Evolutionary conservation across 2,113 vertebrate species (phyloP).

Genomic region (Etheostoma spectabile): DNA sequence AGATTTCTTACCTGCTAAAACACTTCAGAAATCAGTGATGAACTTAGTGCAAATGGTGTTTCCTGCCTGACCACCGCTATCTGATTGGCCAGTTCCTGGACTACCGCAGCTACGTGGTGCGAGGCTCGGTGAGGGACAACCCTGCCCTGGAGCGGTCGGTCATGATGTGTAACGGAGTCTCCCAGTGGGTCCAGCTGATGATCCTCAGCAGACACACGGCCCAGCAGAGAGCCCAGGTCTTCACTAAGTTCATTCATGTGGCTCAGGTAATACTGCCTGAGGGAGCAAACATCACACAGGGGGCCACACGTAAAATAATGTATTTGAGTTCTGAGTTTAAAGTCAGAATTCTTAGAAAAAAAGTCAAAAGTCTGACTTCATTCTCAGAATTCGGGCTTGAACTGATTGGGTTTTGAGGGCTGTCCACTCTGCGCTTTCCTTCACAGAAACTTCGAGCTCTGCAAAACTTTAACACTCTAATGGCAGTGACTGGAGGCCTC

Average conservation of each 20-base stretch:
- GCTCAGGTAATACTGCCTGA: constrained; percentile 85
- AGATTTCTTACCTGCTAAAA: not conserved
- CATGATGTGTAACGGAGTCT: constrained; percentile 92
- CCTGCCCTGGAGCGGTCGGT: constrained; percentile 89
- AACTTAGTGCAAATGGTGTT: not conserved
- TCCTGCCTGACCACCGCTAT: constrained; percentile 25
- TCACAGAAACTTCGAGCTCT: constrained; percentile 86
- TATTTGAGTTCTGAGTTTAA: too few relatives aligned
- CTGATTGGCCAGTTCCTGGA: constrained; percentile 87
- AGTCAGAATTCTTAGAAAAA: too few relatives aligned
- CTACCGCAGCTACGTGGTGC: constrained; percentile 90
- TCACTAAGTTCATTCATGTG: constrained; percentile 93
- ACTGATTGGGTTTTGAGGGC: not conserved
- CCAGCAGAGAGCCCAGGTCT: constrained; percentile 91
- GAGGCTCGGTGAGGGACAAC: constrained; percentile 87
- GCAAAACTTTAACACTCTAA: constrained; percentile 95
- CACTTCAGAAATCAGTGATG: not conserved
- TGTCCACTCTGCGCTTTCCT: not conserved
- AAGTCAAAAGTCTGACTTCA: too few relatives aligned
- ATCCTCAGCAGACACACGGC: constrained; percentile 92
- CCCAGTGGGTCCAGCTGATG: constrained; percentile 96
- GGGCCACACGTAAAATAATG: too few relatives aligned
- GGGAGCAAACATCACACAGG: not conserved
- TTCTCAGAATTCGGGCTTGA: not conserved
- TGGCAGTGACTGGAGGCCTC: constrained; percentile 92